Evolutionary conservation across 2,113 vertebrate genomes (phyloP).

Genomic region (Leucopsar rothschildi): DNA sequence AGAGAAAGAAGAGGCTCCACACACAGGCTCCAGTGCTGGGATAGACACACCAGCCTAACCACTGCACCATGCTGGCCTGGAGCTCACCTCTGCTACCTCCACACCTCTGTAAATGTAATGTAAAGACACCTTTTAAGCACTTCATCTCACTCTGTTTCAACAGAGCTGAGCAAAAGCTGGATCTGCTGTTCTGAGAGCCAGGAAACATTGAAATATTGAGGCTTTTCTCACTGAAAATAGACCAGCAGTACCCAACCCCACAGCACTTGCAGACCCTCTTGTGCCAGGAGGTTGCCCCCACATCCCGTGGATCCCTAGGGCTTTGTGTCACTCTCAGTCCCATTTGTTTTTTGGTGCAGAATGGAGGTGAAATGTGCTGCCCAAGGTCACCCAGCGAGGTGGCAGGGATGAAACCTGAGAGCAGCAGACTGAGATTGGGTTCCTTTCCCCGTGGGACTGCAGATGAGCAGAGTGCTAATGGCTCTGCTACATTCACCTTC

Average conservation of each 20-base stretch:
- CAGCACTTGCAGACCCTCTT: rapidly evolving
- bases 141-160: background rate
- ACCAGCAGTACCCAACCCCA: background rate
- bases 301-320: rapidly evolving
- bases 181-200: background rate
- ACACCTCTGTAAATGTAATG: background rate
- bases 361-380: background rate
- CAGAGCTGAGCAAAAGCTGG: background rate
- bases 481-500: slow-evolving; percentile 10
- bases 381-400: background rate
- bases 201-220: background rate
- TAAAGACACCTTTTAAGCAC: background rate
- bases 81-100: background rate
- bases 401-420: slow-evolving; percentile 8
- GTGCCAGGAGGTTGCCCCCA: background rate
- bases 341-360: background rate
- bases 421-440: background rate
- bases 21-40: background rate
- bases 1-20: background rate
- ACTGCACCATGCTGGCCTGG: background rate
- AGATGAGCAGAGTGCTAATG: slow-evolving; percentile 30
- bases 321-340: background rate
- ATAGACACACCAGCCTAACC: background rate
- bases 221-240: background rate
- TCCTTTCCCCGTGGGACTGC: background rate